Base-by-base conservation (phyloP, 2,888 invertebrate genomes). In the Brassicogethes aeneus region DNA sequence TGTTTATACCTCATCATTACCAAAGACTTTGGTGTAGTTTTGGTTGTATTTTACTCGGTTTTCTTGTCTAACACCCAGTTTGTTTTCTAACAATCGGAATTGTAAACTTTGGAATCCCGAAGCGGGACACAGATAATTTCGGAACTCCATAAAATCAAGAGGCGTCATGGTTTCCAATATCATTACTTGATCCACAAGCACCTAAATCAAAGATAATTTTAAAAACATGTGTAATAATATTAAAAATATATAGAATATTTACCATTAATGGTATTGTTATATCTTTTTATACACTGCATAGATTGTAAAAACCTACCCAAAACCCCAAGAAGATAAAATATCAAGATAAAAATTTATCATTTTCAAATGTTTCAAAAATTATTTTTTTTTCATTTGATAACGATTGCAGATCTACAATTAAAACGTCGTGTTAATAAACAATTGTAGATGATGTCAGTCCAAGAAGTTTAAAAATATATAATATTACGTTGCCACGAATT, bases 121-220 rank as follows among this genome's bases (percentile, higher is more conserved):
- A 0, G 97, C 95, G 0, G 97, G 91, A 8, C 89, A 84, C 29
- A 99, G 71, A 62, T 91, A 91, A 50, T 86, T 80, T 36, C 97
- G 80, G 68, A 99, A 99, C 60, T 96, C 96, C 85, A 99, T 90
- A 62, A 99, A 99, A 69, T 99, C 99, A 43, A 96, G 69, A 0
- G 99, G 96, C 0, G 96, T 95, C 99, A 99, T 99, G 0, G 97
- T 97, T 70, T 99, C 99, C 52, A 99, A 70, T 52, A 99, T 94
- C 71, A 88, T 85, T 32, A 99, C 93, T 73, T 99, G 97, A 62
- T 99, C 97, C 30, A 91, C 93, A 36, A 97, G 75, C 1, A 97
- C 73, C 93, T 96, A 70, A 5, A 70, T 62, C n/a, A n/a, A n/a
- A n/a, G n/a, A n/a, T n/a, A n/a, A n/a, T n/a, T n/a, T n/a, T n/a